These are phyloP conservation scores for Eubucco bourcierii DNA, from an alignment of 2,113 vertebrate genomes.

Conservation along the genomic window DNA sequence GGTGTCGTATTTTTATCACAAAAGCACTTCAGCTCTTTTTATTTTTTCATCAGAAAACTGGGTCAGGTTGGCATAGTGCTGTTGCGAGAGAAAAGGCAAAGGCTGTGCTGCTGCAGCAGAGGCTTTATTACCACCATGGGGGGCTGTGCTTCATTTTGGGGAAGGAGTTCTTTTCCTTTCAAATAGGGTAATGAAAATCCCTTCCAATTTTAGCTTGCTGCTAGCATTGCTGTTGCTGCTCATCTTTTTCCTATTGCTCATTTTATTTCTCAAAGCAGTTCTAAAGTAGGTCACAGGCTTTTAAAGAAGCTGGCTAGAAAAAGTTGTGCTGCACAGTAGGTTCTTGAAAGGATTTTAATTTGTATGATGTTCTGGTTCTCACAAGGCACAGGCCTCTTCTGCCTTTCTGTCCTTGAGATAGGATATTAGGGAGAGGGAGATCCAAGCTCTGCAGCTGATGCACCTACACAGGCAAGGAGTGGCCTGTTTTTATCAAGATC, in stretches of 20 bases:
- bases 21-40: not conserved
- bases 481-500: not conserved
- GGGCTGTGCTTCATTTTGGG: not conserved
- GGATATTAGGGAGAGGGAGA: not conserved
- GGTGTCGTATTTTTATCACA: not conserved
- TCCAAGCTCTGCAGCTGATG: not conserved
- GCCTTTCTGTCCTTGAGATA: not conserved
- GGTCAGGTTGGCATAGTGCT: not conserved
- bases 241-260: not conserved
- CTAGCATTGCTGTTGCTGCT: not conserved
- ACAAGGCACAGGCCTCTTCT: not conserved
- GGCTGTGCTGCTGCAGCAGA: not conserved
- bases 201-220: slow-evolving; percentile 25
- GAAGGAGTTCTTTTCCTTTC: not conserved
- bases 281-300: slow-evolving; percentile 1
- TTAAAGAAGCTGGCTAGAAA: not conserved
- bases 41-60: slow-evolving; percentile 3
- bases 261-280: slow-evolving; percentile 4
- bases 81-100: not conserved
- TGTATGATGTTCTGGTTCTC: not conserved
- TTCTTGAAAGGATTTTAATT: not conserved
- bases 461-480: not conserved
- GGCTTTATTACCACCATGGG: not conserved
- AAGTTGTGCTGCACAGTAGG: not conserved
- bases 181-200: not conserved